Percentiles rank a stretch among this genome's conserved stretches.
Conservation (phyloP, 2,888 invertebrate species). For the Cylindroiulus punctatus region DNA sequence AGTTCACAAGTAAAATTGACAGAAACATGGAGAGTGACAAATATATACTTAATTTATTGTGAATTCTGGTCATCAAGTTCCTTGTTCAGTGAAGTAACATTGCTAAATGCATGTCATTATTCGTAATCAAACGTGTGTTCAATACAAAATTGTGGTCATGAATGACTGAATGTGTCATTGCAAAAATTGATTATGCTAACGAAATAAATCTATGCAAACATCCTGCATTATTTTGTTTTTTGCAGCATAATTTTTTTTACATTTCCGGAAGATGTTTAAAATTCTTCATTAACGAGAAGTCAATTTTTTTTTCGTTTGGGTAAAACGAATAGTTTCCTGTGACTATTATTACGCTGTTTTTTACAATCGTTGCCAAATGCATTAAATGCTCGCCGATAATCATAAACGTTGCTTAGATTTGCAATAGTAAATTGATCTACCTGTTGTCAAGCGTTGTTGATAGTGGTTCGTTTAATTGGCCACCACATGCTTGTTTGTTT, state of each 20-base stretch:
- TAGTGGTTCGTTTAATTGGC: constrained; percentile 11
- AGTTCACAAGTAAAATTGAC: too few relatives aligned
- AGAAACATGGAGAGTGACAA: too few relatives aligned
- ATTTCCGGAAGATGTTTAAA: constrained; percentile 20
- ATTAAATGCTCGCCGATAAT: background rate
- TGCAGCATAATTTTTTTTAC: background rate
- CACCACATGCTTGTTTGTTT: constrained; percentile 23
- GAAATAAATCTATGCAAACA: background rate
- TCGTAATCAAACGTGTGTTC: background rate
- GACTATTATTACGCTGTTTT: background rate
- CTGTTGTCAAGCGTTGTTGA: background rate
- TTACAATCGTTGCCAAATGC: background rate
- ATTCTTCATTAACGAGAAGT: constrained; percentile 7
- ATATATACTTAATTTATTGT: too few relatives aligned
- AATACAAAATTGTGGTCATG: background rate
- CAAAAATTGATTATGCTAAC: background rate
- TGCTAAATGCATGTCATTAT: background rate
- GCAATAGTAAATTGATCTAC: constrained; percentile 19
- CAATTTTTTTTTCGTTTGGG: background rate
- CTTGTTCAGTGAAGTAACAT: background rate
- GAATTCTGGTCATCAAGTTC: too few relatives aligned
- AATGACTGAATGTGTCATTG: background rate
- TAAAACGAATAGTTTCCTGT: constrained; percentile 20
- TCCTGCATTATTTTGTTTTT: background rate
- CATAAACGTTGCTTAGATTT: background rate